A percentile compares a stretch with the other conserved stretches of the same genome.
phyloP scores from a whole-genome alignment of 30 jellyfish, hydroid and myxozoan species.

The Chrysaora quinquecirrha region DNA sequence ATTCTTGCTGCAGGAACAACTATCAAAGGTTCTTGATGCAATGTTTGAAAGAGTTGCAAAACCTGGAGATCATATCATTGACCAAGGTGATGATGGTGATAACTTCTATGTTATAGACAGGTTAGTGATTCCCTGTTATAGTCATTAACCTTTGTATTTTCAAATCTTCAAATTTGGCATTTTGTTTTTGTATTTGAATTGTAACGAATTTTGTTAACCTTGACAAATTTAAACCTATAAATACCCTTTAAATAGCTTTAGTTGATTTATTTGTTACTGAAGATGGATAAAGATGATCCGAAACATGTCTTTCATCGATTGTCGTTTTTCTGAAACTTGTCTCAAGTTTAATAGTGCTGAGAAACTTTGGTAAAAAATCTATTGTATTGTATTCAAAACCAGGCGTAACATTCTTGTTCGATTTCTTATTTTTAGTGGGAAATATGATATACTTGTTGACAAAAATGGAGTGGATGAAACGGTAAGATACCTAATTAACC shows the following conservation, averaged over 20 bases:
- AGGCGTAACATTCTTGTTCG: neutral
- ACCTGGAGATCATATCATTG: slow-evolving; percentile 90
- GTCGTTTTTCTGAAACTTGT: no score
- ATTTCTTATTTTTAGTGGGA: slow-evolving; percentile 83
- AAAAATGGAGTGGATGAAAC: slow-evolving; percentile 82
- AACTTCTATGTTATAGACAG: slow-evolving; percentile 91
- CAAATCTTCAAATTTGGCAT: no score
- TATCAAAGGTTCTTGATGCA: slow-evolving; percentile 94
- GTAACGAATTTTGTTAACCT: no score
- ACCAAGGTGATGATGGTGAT: slow-evolving; percentile 99
- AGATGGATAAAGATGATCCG: no score
- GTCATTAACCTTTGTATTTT: no score
- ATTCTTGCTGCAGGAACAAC: slow-evolving; percentile 97
- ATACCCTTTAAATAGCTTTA: no score
- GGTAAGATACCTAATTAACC: slow-evolving; percentile 43
- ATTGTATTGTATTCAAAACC: neutral
- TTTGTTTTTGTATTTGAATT: no score
- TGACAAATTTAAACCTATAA: no score
- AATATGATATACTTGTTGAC: slow-evolving; percentile 80
- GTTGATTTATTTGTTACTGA: no score
- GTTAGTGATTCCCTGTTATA: slow-evolving; percentile 18
- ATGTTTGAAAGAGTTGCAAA: slow-evolving; percentile 88
- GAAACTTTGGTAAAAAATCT: neutral
- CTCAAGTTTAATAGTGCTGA: no score
- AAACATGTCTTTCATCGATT: no score